phyloP scores from a whole-genome alignment of 2,113 vertebrate genomes.

The Tragelaphus imberbis region DNA sequence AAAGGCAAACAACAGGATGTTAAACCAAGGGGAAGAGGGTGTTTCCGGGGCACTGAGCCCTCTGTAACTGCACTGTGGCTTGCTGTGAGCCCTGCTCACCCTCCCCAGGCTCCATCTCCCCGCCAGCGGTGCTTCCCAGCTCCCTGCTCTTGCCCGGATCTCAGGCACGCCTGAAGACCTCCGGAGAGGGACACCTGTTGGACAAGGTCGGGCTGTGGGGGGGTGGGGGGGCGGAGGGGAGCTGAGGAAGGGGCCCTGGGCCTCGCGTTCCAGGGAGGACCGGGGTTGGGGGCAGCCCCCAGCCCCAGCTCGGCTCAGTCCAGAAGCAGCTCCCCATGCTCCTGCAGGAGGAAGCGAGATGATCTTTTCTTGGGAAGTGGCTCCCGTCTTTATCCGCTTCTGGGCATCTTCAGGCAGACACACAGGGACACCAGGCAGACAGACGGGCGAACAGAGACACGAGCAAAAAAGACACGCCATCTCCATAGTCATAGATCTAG shows the following conservation, averaged over 20 bases:
- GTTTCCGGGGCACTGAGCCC: neutral
- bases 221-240: neutral
- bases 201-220: fast-evolving
- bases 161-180: neutral
- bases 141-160: too few relatives aligned
- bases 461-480: too few relatives aligned
- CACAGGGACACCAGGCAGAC: neutral
- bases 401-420: neutral
- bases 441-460: neutral
- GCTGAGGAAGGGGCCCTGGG: fast-evolving
- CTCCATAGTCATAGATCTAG: neutral
- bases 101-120: neutral
- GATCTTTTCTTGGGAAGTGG: neutral
- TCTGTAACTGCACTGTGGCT: neutral
- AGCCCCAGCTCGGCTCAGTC: fast-evolving
- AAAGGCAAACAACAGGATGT: fast-evolving
- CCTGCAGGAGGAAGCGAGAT: neutral
- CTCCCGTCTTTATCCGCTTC: neutral
- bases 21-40: neutral
- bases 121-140: fast-evolving
- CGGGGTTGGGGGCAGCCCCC: too few relatives aligned
- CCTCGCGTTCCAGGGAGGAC: fast-evolving
- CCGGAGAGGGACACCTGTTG: fast-evolving
- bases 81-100: fast-evolving
- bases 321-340: neutral